Base-by-base conservation (phyloP, 1,140 invertebrate genomes). In the Elymnias hypermnestra region DNA sequence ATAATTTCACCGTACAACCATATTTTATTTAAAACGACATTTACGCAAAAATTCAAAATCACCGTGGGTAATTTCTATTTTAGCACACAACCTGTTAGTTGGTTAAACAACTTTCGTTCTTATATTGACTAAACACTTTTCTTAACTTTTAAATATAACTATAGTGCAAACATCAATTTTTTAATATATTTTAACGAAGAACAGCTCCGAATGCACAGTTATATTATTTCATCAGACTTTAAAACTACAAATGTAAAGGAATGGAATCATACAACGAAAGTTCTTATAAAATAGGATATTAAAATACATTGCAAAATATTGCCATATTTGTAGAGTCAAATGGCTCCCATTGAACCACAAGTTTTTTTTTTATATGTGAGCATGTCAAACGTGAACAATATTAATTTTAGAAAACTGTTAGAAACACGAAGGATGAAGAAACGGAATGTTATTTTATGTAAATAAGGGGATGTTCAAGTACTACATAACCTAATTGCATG, bases 61-160 rank as follows among this genome's bases (percentile, higher is more conserved):
- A 52, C 37, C 49, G 14, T 10, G 13, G 49, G 41, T 52, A 52
- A 52, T 52, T 59, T 53, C 61, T 72, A 71, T 59, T 53, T 61
- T 79, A 81, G 62, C 74, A 82, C 81, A 84, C 81, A 84, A 84
- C 81, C 81, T 63, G 60, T 52, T 69, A 68, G 72, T 79, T 72
- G 67, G 60, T 53, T 54, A 63, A 51, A 66, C 71, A 74, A 77
- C 74, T 71, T 55, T 57, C 57, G 8, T 40, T 52, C 66, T 62
- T 65, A 72, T 51, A 45, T 45, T 47, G 37, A 64, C 73, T 79
- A 76, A 68, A 53, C 62, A 68, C 60, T 65, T 57, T 49, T 64
- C 64, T 74, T 45, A 40, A 48, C 35, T 51, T 53, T 68, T 63
- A 37, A 62, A 68, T 15, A 50, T 23, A 58, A 63, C 72, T 41